Percentiles rank a stretch among this genome's conserved stretches.
Evolutionary conservation across 2,113 vertebrate species (phyloP).

Genomic region (Brevimyrus niger): DNA sequence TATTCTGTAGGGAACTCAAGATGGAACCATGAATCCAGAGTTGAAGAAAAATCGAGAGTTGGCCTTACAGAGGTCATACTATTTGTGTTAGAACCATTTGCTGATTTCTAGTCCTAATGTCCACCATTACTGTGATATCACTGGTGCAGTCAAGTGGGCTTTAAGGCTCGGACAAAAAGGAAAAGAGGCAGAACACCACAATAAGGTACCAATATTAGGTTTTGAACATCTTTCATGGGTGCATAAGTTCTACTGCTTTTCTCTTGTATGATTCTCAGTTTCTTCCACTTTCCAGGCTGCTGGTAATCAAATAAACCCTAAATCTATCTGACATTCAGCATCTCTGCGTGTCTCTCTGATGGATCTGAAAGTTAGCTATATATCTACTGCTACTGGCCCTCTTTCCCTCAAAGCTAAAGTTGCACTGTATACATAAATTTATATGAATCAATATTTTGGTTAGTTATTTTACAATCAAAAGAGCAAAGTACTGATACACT

Average conservation of each 20-base stretch:
- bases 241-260: background rate
- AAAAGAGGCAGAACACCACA: background rate
- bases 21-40: background rate
- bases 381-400: background rate
- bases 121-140: background rate
- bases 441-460: slow-evolving; percentile 8
- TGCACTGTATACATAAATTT: background rate
- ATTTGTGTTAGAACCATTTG: background rate
- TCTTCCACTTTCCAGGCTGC: background rate
- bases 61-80: background rate
- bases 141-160: background rate
- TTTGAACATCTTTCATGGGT: background rate
- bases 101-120: background rate
- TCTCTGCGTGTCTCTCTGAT: background rate
- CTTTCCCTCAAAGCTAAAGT: background rate
- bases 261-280: background rate
- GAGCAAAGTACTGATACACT: background rate
- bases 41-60: background rate
- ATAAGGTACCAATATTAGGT: background rate
- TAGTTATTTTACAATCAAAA: background rate
- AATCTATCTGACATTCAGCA: background rate
- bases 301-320: background rate
- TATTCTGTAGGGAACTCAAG: background rate
- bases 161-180: background rate
- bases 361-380: background rate